These are phyloP conservation scores for Nymphalis io DNA, from an alignment of 1,140 invertebrate species.

Conservation along the genomic window DNA sequence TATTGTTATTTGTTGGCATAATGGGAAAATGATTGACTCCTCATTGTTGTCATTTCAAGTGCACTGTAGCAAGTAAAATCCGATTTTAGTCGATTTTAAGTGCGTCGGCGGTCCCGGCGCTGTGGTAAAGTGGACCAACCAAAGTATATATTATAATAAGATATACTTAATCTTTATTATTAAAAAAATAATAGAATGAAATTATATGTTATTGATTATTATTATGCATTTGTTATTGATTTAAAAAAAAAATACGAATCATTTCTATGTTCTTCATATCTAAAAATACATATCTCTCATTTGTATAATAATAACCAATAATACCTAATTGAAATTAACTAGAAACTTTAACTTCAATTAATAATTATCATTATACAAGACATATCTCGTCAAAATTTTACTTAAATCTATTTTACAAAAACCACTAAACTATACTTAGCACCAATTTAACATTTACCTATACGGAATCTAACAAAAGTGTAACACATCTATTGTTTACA, in stretches of 20 bases:
- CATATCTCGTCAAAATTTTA: too few relatives aligned
- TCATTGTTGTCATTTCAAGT: conserved; percentile 59
- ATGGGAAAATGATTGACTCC: conserved; percentile 76
- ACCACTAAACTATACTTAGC: neutral
- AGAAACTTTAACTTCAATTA: too few relatives aligned
- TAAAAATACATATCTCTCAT: too few relatives aligned
- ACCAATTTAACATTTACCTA: conserved; percentile 9
- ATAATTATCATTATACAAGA: too few relatives aligned
- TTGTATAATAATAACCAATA: too few relatives aligned
- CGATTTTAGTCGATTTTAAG: conserved; percentile 70
- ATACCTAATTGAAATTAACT: too few relatives aligned
- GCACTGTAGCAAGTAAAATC: conserved; percentile 59
- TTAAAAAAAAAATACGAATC: too few relatives aligned
- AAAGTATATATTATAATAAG: too few relatives aligned
- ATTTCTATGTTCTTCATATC: too few relatives aligned
- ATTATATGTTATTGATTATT: too few relatives aligned
- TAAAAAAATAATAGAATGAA: neutral
- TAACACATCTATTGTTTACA: conserved; percentile 63
- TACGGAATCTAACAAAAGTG: conserved; percentile 46
- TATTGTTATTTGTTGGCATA: conserved; percentile 47
- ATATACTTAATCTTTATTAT: too few relatives aligned
- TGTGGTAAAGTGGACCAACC: conserved; percentile 43
- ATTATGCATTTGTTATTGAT: neutral
- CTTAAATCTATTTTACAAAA: neutral
- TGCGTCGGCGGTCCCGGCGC: conserved; percentile 50